Evolutionary conservation across 2,113 vertebrate species (phyloP).

Genomic region (Ascaphus truei): DNA sequence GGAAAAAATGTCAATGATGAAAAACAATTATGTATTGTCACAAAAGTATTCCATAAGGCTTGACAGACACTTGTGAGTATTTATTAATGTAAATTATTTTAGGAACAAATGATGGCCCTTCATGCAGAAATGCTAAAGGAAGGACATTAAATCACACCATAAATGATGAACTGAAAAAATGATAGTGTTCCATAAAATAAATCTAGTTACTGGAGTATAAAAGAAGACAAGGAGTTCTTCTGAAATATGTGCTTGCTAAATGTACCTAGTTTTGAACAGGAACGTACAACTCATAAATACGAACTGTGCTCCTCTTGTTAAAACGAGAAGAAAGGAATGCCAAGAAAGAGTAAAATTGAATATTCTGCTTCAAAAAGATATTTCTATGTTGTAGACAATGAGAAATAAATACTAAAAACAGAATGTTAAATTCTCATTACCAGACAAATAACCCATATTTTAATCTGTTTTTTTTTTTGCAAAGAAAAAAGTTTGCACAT

Average conservation of each 20-base stretch:
- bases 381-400: background rate
- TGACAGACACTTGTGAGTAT: too few species aligned
- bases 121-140: too few species aligned
- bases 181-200: slow-evolving; percentile 12
- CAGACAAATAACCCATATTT: background rate
- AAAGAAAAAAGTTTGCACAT: too few species aligned
- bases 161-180: background rate
- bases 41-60: too few species aligned
- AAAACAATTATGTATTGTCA: too few species aligned
- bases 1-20: too few species aligned
- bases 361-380: background rate
- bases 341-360: background rate
- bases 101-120: too few species aligned
- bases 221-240: slow-evolving; percentile 8
- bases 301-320: background rate
- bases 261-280: background rate
- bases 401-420: background rate
- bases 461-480: too few species aligned
- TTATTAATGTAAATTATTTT: too few species aligned
- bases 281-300: background rate
- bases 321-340: background rate
- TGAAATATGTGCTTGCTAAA: slow-evolving; percentile 18
- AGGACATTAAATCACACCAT: background rate
- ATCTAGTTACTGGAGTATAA: background rate
- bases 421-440: background rate